Conservation (phyloP, 2,888 invertebrate genomes). For the Spilosoma lubricipeda region DNA sequence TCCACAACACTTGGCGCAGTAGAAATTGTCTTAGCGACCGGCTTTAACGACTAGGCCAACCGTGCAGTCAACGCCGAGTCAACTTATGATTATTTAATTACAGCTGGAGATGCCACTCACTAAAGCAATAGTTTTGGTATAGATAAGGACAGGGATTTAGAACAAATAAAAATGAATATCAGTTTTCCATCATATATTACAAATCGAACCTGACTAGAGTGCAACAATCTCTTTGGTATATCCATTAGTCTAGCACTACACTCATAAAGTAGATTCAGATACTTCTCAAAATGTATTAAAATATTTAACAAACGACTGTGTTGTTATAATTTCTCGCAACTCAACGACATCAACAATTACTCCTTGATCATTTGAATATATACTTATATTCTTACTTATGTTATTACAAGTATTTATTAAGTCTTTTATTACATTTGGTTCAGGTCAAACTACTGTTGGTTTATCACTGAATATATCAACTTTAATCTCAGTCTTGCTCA, state of each 20-base stretch:
- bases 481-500: background rate
- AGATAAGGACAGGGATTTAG: background rate
- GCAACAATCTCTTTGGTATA: slow-evolving; percentile 50
- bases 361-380: background rate
- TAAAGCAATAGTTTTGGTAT: too few relatives aligned
- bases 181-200: slow-evolving; percentile 28
- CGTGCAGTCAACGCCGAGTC: too few relatives aligned
- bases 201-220: slow-evolving; percentile 44
- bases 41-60: too few relatives aligned
- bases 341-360: background rate
- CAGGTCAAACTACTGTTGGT: background rate
- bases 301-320: background rate
- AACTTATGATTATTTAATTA: too few relatives aligned
- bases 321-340: background rate
- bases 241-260: slow-evolving; percentile 14
- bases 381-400: background rate
- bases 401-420: background rate
- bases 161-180: slow-evolving; percentile 20
- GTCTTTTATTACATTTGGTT: background rate
- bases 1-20: too few relatives aligned
- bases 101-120: too few relatives aligned
- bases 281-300: background rate
- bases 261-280: background rate
- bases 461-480: background rate
- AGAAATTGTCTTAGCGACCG: too few relatives aligned